Base-by-base conservation (phyloP, 2,888 invertebrate species). In the Metacarcinus magister region DNA sequence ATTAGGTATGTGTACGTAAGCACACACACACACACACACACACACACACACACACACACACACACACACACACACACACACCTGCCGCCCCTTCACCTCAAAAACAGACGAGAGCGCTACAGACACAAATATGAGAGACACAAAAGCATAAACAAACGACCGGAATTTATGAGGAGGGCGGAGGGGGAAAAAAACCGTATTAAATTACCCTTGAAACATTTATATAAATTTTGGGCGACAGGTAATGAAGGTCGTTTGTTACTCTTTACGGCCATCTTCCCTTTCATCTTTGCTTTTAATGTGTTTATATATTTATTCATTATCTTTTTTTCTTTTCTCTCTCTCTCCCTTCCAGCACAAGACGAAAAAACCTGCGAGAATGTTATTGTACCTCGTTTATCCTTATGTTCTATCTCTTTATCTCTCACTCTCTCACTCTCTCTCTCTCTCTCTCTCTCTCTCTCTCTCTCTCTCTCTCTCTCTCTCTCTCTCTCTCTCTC, bases 11-110 rank as follows among this genome's bases (percentile, higher is more conserved):
- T 2, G 16, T 16, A 82, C 32, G 13, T 8, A 32, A 1, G 32
- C 82, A 32, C 28, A 82, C 82, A 32, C 67, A 67, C 67, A 67
- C 67, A 32, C 28, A 82, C 82, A 82, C 82, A 82, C 82, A 82
- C 82, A 82, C 82, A 82, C 82, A 82, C 82, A 82, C 82, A 82
- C 82, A 82, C 82, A 67, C 67, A 67, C 67, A 67, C 67, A 67
- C 67, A 67, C 67, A 67, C 67, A 67, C 67, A 67, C 67, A 67
- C 67, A 67, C 67, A 67, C 82, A 82, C 82, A 32, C 82, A 32
- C 32, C n/a, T 3, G 23, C 19, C 10, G 19, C 67, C 67, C 67
- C 19, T 67, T 23, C 8, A 19, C 67, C 67, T 19, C 67, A 19
- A 23, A 67, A 67, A 67, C 10, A 82, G n/a, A 82, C 32, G 32